Evolutionary conservation across 2,888 invertebrate species (phyloP), one percentile per base, ranked within the genome.

Genomic region (Petrophora chlorosata): DNA sequence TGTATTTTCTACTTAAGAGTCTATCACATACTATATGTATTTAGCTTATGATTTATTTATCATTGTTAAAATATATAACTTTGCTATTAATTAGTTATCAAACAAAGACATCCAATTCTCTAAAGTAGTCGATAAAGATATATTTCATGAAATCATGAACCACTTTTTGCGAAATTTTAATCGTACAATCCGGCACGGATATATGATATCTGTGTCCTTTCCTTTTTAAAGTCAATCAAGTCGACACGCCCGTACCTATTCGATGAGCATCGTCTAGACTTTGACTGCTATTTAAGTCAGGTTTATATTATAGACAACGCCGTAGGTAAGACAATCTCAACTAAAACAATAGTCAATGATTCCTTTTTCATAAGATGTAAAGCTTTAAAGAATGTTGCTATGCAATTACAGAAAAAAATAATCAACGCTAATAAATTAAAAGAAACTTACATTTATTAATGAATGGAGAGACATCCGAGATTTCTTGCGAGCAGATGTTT

Each of bases 401-500:
- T 13, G 40, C 40, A 35, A 39, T 47, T 40, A 13, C 33, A 33
- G 16, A n/a, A 40, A 13, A 23, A 26, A 15, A 22, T 26, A n/a
- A 16, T 8, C 9, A 14, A 8, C 35, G 13, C 8, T 45, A 30
- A 22, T 17, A 29, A 23, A 43, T 16, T 17, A 28, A 28, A 39
- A 16, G 5, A 13, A 15, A 8, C 36, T 15, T 32, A 42, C 38
- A 49, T 39, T 16, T 29, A 49, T 49, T 34, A 50, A 44, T 50
- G 49, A 19, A 30, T 19, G 5, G 40, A 13, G 14, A 22, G 28
- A 39, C 38, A 29, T 50, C 29, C 17, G 34, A 29, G 22, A 33
- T 43, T 43, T 40, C 39, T 40, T 33, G 39, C 22, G 15, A 4
- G 51, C 54, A 52, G 53, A 46, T 56, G 58, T 41, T 17, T 14